Conservation (phyloP, 2,888 invertebrate genomes). For the Cecidostiba fungosa region DNA sequence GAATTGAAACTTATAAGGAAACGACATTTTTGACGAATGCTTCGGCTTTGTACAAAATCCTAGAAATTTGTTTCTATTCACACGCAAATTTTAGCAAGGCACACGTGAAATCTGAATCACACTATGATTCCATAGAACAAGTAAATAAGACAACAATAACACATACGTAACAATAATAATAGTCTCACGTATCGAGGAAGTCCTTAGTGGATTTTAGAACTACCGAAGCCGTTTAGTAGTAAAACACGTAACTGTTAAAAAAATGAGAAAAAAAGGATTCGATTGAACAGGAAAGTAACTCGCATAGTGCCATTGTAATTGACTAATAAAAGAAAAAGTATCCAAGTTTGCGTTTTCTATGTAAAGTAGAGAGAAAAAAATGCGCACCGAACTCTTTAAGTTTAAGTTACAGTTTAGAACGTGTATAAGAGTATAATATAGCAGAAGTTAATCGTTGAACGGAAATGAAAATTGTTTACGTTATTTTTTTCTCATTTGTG, state of each 20-base stretch:
- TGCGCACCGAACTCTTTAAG: slow-evolving; percentile 68
- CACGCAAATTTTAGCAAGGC: neutral
- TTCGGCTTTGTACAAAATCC: slow-evolving; percentile 2
- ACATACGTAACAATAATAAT: slow-evolving; percentile 50
- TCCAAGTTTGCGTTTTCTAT: slow-evolving; percentile 52
- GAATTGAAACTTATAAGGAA: neutral
- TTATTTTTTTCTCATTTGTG: neutral
- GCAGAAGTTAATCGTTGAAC: neutral
- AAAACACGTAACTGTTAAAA: slow-evolving; percentile 37
- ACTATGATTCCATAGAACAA: slow-evolving; percentile 22
- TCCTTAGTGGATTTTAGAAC: neutral
- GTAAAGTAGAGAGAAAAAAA: slow-evolving; percentile 10
- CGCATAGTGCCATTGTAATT: slow-evolving; percentile 78
- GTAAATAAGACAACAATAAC: slow-evolving; percentile 21
- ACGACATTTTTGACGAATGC: slow-evolving; percentile 10
- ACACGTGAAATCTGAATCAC: slow-evolving; percentile 21
- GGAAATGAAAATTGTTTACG: neutral
- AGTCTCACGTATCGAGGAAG: slow-evolving; percentile 21
- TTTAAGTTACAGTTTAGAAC: slow-evolving; percentile 67
- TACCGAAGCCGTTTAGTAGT: neutral
- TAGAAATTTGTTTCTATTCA: neutral
- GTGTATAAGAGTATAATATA: neutral
- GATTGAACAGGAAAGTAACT: slow-evolving; percentile 68
- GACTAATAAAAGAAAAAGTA: slow-evolving; percentile 71
- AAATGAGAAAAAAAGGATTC: slow-evolving; percentile 17